Base-by-base conservation (phyloP, 2,888 invertebrate genomes). In the Harmothoe impar region DNA sequence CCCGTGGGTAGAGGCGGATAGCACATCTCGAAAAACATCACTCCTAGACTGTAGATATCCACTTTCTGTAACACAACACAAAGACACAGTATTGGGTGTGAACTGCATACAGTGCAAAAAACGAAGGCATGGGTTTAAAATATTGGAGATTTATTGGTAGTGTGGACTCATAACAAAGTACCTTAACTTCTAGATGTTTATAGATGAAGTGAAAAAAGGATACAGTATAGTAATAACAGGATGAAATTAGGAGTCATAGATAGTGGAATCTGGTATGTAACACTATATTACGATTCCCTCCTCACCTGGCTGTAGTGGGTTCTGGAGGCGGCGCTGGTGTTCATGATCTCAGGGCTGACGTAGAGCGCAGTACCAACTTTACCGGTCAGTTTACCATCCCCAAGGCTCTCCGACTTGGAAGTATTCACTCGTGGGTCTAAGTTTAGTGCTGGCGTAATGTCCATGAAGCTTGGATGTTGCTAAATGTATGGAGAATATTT, bases 291-390 rank as follows among this genome's bases (percentile, higher is more conserved):
- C n/a, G n/a, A n/a, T n/a, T n/a, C n/a, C n/a, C n/a, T n/a, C n/a
- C 89, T 90, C 93, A 96, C 96, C 96, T 96, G 98, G 96, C 98
- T 98, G 92, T 96, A 96, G 20, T 94, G 93, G 12, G 93, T 92
- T 91, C 94, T 94, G 54, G 54, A 15, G 54, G 86, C 51, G 81
- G 91, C 92, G 25, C 95, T 98, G 98, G 35, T 97, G 95, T 97
- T 98, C 93, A 95, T 94, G 0, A 99, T 96, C 95, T 99, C 99
- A 0, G 99, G 99, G 0, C 99, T 99, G 85, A 98, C 98, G 96
- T 99, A 99, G 0, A 99, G 96, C 0, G 98, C 98, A 51, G 99
- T 99, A 43, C 99, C 99, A 33, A 99, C 98, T 96, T 98, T 97
- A 0, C 98, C 98, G 0, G 98, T 98, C 91, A 95, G 91, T 31